Evolutionary conservation across 1,140 invertebrate species (phyloP).

Genomic region (Brachionus rotundiformis): DNA sequence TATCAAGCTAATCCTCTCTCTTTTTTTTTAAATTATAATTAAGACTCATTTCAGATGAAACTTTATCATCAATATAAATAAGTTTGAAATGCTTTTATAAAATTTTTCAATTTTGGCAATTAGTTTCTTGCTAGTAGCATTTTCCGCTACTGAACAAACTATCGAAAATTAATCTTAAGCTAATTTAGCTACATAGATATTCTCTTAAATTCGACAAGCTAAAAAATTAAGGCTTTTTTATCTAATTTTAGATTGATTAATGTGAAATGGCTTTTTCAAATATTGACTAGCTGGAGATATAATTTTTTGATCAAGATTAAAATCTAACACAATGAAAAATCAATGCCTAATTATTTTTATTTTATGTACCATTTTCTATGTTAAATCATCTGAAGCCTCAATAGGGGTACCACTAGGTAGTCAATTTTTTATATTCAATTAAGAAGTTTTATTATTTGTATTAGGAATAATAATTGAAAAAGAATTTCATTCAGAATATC

Average conservation of each 20-base stretch:
- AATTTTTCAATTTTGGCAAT: not conserved
- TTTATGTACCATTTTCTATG: not conserved
- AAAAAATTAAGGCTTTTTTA: not conserved
- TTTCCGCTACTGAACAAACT: not conserved
- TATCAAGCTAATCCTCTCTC: slow-evolving; percentile 10
- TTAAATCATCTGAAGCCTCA: not conserved
- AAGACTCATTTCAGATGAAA: not conserved
- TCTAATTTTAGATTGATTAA: not conserved
- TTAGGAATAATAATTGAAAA: slow-evolving; percentile 34
- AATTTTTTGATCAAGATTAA: too few relatives aligned
- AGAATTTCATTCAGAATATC: not conserved
- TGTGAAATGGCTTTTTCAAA: not conserved
- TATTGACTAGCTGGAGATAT: not conserved
- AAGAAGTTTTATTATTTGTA: not conserved
- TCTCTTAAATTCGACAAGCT: too few relatives aligned
- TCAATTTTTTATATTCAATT: not conserved
- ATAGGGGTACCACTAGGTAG: slow-evolving; percentile 24
- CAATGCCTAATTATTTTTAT: not conserved
- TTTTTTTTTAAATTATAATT: not conserved
- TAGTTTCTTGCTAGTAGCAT: not conserved
- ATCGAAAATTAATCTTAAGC: not conserved
- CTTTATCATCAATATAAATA: slow-evolving; percentile 8
- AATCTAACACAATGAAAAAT: not conserved
- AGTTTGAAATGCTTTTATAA: not conserved
- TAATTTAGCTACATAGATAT: not conserved